Evolutionary conservation across 2,888 invertebrate species (phyloP), one percentile per base, ranked within the genome.

Genomic region (Incurvaria masculella): DNA sequence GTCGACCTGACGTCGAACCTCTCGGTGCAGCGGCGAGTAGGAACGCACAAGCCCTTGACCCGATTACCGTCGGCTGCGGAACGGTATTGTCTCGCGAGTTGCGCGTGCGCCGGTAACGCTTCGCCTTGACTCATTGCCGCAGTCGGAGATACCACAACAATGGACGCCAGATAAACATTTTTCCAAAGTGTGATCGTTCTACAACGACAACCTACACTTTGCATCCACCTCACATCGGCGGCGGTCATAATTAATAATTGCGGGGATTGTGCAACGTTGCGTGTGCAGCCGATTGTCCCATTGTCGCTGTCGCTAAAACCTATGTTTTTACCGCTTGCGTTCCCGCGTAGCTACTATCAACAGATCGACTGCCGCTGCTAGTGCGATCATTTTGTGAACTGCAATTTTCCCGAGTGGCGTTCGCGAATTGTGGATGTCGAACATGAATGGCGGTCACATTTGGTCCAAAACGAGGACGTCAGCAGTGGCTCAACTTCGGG

Each of bases 71-170:
- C 23, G 23, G 71, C 64, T 63, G 67, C 64, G 64, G 49, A 64
- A 60, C 64, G 64, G 70, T 70, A 72, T 70, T 70, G 72, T 72
- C 72, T 73, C 70, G 75, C 75, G 78, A 75, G 75, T 72, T 75
- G 33, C 8, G 14, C 33, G 33, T n/a, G 33, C 14, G 33, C 6
- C 33, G 33, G 78, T 74, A 75, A 78, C 75, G 69, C 71, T 59
- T 78, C 70, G 74, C 78, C 78, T 76, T 76, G 76, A 75, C 75
- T 68, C 68, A 73, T 68, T 73, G 74, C 72, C 76, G 75, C 74
- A 45, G 45, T 6, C 4, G 73, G 75, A 76, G 76, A 76, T 78
- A 78, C 76, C 75, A 69, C 78, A 78, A 78, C 78, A 78, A 78
- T 78, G 69, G 76, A 75, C 74, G 74, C 74, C 74, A 76, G 78